Base-by-base conservation (phyloP, 2,797 vertebrate genomes). In the Apogon talboti region DNA sequence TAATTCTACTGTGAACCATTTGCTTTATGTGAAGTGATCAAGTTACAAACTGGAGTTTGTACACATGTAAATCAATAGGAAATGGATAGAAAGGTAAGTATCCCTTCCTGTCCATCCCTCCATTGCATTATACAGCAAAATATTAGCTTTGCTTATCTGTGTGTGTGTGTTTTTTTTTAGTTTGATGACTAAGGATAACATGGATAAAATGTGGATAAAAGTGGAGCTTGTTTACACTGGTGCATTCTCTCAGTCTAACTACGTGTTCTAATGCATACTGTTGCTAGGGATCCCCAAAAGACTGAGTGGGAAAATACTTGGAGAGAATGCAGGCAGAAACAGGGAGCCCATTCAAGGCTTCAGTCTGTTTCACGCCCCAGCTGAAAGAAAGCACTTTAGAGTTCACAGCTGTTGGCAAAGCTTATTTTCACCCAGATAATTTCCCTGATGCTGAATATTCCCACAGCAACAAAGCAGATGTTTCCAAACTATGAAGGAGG, bases 291-390 rank as follows among this genome's bases (percentile, higher is more conserved):
- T 75, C 73, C 72, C 74, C 54, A 60, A 79, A 84, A 72, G 63
- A 61, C 63, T 55, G 65, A 57, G 60, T 55, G 66, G 77, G 71
- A 81, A 51, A 79, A 82, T 80, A 74, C 63, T 18, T n/a, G 37
- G 45, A 28, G 33, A 16, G 44, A 59, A 74, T 67, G 68, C 59
- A 74, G 28, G 28, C 57, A 14, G 68, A 70, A 81, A 92, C 91
- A 90, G 84, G 78, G 81, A 79, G 61, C 60, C 71, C 76, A 88
- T 90, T 91, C 83, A 89, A 56, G 72, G 54, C 77, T 45, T 72
- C 74, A 86, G 19, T 66, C 75, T 55, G 66, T 66, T 80, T 78
- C 61, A 77, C 18, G 45, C 66, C 69, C 49, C 37, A 50, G 76
- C 66, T 66, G 43, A 78, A 60, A 73, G 59, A 79, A 88, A 72